Evolutionary conservation across 2,888 invertebrate genomes (phyloP), one percentile per base, ranked within the genome.

Genomic region (Drosophila ustulata): DNA sequence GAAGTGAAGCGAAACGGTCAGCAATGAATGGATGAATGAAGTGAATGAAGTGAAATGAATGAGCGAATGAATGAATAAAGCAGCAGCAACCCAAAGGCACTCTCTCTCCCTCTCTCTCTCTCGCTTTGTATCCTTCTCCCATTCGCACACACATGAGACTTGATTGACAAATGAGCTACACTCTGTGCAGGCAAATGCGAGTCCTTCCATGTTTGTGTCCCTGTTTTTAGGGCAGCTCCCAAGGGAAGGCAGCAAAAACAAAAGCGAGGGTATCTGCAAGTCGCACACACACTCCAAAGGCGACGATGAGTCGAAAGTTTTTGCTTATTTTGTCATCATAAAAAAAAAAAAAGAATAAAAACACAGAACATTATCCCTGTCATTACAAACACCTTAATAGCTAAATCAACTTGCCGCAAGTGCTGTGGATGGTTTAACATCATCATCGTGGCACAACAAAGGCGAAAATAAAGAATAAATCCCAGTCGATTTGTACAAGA

Each of bases 361-460:
- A 18, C 18, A 18, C 18, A 32, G 32, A 32, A 78, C 75, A 75
- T 78, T 75, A 78, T 78, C 75, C 66, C 65, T 66, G 69, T 70
- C 78, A 78, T 75, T 78, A 78, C 71, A 64, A 78, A 78, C 66
- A 68, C 64, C 78, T 78, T 78, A 75, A 78, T 72, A 78, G 72
- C 78, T 70, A 66, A 78, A 78, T 78, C 68, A 78, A 78, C 78
- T 69, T 63, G 68, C 68, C 68, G 66, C 74, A 77, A 78, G 67
- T 66, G 74, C 66, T 56, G 47, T 49, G 23, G 30, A 13, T 30
- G 32, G 30, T 18, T 30, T 26, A 32, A 26, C 6, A 37, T 37
- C 37, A n/a, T 37, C 37, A 37, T 37, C 34, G 4, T 34, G 4
- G 4, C 4, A 30, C 34, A 11, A 11, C 25, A 9, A 46, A 3